Evolutionary conservation across 2,113 vertebrate species (phyloP).

Genomic region (Acrocephalus kingi): DNA sequence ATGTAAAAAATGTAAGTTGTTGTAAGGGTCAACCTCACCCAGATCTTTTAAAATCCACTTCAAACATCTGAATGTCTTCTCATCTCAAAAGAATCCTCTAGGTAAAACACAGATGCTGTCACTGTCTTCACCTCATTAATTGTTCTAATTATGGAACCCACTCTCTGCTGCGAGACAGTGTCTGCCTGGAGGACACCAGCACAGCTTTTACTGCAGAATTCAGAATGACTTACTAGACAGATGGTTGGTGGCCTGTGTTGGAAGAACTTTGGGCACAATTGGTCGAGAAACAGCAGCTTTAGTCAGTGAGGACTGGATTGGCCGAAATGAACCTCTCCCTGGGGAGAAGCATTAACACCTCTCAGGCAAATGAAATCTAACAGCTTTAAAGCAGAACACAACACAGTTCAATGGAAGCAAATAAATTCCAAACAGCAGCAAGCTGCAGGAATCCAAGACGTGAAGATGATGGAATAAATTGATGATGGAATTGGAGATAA

Average conservation of each 20-base stretch:
- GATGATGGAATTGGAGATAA: not conserved
- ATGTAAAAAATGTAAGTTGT: rapidly evolving
- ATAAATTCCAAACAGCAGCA: not conserved
- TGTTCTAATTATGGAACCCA: not conserved
- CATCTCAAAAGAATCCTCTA: not conserved
- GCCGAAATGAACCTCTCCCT: conserved; percentile 94
- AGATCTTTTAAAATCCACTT: not conserved
- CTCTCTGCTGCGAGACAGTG: not conserved
- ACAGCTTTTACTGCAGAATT: not conserved
- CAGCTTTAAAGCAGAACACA: not conserved
- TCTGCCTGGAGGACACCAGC: not conserved
- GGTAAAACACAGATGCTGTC: not conserved
- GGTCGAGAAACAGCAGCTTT: conserved; percentile 83
- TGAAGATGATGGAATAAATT: not conserved
- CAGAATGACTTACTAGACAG: conserved; percentile 85
- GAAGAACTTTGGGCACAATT: conserved; percentile 82
- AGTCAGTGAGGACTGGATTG: conserved; percentile 88
- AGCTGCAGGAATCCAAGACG: not conserved
- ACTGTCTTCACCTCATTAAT: not conserved
- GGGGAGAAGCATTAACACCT: not conserved
- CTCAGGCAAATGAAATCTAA: not conserved
- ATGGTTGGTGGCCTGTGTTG: conserved; percentile 75
- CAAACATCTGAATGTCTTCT: not conserved
- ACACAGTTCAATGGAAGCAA: not conserved
- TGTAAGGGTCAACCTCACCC: not conserved